A percentile compares a stretch with the other conserved stretches of the same genome.
Conservation (phyloP, 2,113 vertebrate species). For the Gallinago undulata region DNA sequence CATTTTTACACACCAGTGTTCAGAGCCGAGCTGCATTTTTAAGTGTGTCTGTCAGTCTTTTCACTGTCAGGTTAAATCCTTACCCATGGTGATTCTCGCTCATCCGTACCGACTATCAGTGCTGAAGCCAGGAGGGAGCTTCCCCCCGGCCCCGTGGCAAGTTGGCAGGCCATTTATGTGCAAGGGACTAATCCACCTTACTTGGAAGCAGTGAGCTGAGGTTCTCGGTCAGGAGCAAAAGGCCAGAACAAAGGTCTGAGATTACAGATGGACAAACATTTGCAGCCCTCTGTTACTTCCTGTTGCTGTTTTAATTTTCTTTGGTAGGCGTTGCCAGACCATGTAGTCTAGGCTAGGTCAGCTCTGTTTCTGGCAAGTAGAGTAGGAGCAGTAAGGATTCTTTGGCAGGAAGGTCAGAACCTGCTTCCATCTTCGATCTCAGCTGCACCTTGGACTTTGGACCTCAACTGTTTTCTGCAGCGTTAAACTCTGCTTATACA, state of each 20-base stretch:
- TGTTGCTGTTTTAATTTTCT: slow-evolving; percentile 8
- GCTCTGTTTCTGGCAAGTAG: neutral
- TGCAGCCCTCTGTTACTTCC: neutral
- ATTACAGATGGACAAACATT: slow-evolving; percentile 4
- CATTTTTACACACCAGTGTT: neutral
- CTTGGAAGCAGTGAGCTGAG: neutral
- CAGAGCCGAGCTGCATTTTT: neutral
- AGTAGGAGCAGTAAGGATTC: neutral
- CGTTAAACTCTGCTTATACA: neutral
- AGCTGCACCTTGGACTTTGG: neutral
- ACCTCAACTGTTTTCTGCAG: neutral
- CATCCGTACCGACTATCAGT: neutral
- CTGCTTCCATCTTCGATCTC: neutral
- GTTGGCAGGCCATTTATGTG: neutral
- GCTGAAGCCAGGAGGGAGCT: neutral
- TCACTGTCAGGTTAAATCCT: neutral
- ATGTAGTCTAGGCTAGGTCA: neutral
- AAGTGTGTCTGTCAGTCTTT: neutral
- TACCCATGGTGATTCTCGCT: neutral
- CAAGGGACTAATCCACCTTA: neutral
- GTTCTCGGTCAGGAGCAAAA: neutral
- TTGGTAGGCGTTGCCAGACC: neutral
- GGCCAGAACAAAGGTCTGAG: slow-evolving; percentile 34
- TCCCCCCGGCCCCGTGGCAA: neutral
- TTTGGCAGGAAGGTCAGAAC: neutral